Conservation (phyloP, 2,113 vertebrate genomes). For the Malurus cyaneus region DNA sequence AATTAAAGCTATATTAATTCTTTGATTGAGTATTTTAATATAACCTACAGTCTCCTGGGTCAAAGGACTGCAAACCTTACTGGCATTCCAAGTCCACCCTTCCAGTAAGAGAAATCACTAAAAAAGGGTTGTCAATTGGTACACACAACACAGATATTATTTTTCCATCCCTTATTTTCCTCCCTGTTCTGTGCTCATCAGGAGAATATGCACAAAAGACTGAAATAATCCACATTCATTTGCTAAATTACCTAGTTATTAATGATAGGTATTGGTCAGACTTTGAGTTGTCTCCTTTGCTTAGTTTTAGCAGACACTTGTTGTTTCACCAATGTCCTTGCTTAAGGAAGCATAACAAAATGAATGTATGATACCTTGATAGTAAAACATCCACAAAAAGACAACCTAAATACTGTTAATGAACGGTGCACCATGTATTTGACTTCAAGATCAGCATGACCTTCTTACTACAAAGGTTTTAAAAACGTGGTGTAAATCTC, state of each 20-base stretch:
- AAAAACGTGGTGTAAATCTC: background rate
- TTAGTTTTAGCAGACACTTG: background rate
- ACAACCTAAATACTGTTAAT: background rate
- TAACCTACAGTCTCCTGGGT: background rate
- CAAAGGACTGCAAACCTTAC: background rate
- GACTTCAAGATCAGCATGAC: background rate
- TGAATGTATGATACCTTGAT: background rate
- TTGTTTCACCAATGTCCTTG: background rate
- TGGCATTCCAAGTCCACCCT: background rate
- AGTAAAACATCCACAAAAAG: background rate
- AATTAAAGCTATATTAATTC: constrained; percentile 7
- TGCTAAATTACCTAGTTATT: background rate
- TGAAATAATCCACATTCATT: background rate
- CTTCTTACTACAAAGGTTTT: background rate
- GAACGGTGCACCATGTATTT: background rate
- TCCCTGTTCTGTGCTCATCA: background rate
- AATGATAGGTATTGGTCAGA: background rate
- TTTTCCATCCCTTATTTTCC: background rate
- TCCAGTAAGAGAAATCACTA: background rate
- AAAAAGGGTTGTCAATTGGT: background rate
- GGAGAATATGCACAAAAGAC: background rate
- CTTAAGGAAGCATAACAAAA: background rate
- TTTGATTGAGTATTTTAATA: background rate
- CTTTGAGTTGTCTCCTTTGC: background rate
- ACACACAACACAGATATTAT: background rate